Conservation (phyloP, 1,140 invertebrate genomes). For the Spodoptera frugiperda region DNA sequence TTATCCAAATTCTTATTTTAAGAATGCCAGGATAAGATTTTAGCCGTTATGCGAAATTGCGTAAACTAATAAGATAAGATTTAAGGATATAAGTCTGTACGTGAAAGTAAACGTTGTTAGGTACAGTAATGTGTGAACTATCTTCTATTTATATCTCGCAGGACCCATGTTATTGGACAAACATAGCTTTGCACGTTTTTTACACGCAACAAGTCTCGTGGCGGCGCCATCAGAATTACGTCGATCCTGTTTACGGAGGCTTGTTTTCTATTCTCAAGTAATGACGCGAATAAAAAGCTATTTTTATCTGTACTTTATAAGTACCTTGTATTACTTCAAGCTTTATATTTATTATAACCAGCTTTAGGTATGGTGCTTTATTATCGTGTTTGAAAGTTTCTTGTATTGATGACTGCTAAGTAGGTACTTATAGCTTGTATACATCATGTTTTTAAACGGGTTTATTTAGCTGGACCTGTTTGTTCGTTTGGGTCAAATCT, state of each 20-base stretch:
- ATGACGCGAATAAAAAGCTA: slow-evolving; percentile 22
- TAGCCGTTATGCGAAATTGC: too few species aligned
- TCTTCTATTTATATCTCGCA: slow-evolving; percentile 28
- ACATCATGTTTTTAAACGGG: too few species aligned
- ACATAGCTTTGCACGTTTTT: slow-evolving; percentile 20
- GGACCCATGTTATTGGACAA: slow-evolving; percentile 4
- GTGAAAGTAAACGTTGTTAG: neutral
- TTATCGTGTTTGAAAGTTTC: neutral
- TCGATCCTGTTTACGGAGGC: slow-evolving; percentile 38
- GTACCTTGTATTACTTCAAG: slow-evolving; percentile 10
- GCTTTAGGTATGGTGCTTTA: neutral
- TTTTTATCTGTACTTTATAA: slow-evolving; percentile 34
- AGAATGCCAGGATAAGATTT: neutral
- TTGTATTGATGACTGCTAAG: neutral
- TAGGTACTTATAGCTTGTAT: too few species aligned
- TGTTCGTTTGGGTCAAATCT: too few species aligned
- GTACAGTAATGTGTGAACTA: slow-evolving; percentile 8
- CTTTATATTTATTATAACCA: neutral
- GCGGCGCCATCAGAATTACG: slow-evolving; percentile 11
- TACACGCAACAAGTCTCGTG: neutral
- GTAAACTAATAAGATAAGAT: too few species aligned
- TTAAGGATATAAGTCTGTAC: neutral
- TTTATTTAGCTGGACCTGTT: too few species aligned
- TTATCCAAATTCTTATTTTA: neutral
- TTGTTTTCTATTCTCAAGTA: slow-evolving; percentile 34